Base-by-base conservation (phyloP, 2,888 invertebrate species). In the Stenurella melanura region DNA sequence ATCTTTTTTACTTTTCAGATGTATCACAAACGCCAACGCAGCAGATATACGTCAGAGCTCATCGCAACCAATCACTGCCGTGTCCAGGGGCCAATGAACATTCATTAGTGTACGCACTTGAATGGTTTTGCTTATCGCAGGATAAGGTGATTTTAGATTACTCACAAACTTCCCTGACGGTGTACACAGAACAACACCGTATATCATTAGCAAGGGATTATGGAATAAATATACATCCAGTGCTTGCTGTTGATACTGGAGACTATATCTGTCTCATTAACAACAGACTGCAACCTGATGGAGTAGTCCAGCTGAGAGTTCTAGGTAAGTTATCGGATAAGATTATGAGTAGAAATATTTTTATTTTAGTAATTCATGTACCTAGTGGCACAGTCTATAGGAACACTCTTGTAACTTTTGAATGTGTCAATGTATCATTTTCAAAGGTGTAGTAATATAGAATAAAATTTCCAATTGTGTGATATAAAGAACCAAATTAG, bases 261-360 rank as follows among this genome's bases (percentile, higher is more conserved):
- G 93, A 93, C 85, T 94, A 94, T 87, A 91, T 92, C 83, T 94
- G 94, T 85, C 90, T 94, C 82, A 93, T 94, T 84, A 94, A 94
- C 89, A 93, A 92, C 87, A 91, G 94, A 63, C 93, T 93, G 75
- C 91, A 92, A 87, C 93, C 94, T 17, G 93, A 94, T 86, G 92
- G 92, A 56, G 90, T 94, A 82, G 91, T 93, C 80, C 91, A 92
- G 85, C 91, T 94, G 83, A 90, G 93, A 82, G 94, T 94, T 76
- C 92, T 93, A 91, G 94, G 94, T 94, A 89, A 91, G 91, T 87
- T 58, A 26, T 18, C 50, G 50, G 10, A 11, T n/a, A 26, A 26
- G 21, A 26, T 26, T 26, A 26, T 3, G 21, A 26, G 2, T 26
- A 34, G 30, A 34, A 9, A 7, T 34, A 7, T 34, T 63, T 17